These are phyloP conservation scores for Noctua fimbriata DNA, from an alignment of 2,888 invertebrate genomes.

Conservation along the genomic window DNA sequence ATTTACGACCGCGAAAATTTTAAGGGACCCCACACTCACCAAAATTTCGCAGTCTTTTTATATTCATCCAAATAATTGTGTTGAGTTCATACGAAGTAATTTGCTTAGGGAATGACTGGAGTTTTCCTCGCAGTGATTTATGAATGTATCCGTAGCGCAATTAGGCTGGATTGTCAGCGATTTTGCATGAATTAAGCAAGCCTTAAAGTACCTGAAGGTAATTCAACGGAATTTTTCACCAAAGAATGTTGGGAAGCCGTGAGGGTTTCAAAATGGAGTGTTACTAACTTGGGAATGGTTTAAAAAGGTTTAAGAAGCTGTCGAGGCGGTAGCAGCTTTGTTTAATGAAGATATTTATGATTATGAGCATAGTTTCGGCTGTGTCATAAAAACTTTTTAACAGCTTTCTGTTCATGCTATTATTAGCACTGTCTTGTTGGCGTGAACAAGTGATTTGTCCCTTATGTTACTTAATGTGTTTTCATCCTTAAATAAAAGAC, in stretches of 20 bases:
- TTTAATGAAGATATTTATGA: conserved; percentile 63
- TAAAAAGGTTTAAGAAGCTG: conserved; percentile 59
- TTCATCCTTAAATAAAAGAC: not conserved
- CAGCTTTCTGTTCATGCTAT: conserved; percentile 40
- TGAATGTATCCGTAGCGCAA: conserved; percentile 63
- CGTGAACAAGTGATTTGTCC: conserved; percentile 28
- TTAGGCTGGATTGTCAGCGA: conserved; percentile 66
- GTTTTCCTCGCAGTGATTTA: conserved; percentile 67
- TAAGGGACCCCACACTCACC: conserved; percentile 24
- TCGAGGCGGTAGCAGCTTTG: conserved; percentile 54
- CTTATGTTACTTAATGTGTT: conserved; percentile 5
- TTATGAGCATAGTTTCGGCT: conserved; percentile 53
- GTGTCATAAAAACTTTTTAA: conserved; percentile 55
- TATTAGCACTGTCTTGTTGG: conserved; percentile 48
- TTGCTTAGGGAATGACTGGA: conserved; percentile 67
- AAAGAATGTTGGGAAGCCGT: conserved; percentile 49
- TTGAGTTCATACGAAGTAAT: conserved; percentile 64
- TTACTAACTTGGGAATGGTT: conserved; percentile 61
- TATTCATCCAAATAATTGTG: conserved; percentile 56
- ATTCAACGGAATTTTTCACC: conserved; percentile 58
- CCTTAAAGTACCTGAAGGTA: conserved; percentile 54
- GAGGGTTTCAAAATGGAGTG: conserved; percentile 58
- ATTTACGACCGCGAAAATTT: conserved; percentile 31
- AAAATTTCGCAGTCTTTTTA: conserved; percentile 50
- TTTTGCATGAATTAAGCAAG: conserved; percentile 62